phyloP scores from a whole-genome alignment of 2,797 vertebrate species.

The Platyrinchus mystaceus region DNA sequence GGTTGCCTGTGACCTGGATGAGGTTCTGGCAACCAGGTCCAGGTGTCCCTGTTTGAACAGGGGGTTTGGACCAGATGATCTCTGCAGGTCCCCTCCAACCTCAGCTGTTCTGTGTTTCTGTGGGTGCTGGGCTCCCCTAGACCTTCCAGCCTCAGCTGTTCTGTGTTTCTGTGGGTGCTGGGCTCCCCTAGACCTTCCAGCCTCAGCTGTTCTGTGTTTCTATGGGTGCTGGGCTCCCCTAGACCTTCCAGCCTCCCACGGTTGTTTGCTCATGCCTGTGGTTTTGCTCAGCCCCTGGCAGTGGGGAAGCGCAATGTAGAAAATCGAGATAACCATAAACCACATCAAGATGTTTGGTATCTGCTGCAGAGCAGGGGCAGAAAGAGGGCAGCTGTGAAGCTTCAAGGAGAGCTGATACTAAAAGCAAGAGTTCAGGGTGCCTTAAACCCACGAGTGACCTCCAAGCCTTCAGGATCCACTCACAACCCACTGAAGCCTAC shows the following conservation, averaged over 20 bases:
- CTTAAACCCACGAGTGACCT: not conserved
- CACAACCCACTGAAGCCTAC: not conserved
- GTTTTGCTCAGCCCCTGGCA: not conserved
- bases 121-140: not conserved
- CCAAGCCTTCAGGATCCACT: not conserved
- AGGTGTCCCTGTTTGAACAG: not conserved
- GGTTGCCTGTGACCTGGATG: not conserved
- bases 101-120: not conserved
- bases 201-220: not conserved
- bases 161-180: not conserved
- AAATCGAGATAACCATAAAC: not conserved
- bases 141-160: not conserved
- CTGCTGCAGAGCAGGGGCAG: not conserved
- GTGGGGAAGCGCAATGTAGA: not conserved
- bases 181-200: not conserved
- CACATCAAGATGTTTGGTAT: not conserved
- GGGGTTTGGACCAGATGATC: not conserved
- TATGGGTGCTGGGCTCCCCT: not conserved
- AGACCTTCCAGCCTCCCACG: not conserved
- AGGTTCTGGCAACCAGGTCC: not conserved
- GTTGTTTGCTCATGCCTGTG: not conserved
- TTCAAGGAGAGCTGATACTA: not conserved
- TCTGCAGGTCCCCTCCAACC: not conserved
- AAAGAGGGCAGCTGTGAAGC: not conserved
- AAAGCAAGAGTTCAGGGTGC: fast-evolving